A percentile compares a stretch with the other conserved stretches of the same genome.
Conservation (phyloP, 2,888 invertebrate genomes). For the Frankliniella fusca region DNA sequence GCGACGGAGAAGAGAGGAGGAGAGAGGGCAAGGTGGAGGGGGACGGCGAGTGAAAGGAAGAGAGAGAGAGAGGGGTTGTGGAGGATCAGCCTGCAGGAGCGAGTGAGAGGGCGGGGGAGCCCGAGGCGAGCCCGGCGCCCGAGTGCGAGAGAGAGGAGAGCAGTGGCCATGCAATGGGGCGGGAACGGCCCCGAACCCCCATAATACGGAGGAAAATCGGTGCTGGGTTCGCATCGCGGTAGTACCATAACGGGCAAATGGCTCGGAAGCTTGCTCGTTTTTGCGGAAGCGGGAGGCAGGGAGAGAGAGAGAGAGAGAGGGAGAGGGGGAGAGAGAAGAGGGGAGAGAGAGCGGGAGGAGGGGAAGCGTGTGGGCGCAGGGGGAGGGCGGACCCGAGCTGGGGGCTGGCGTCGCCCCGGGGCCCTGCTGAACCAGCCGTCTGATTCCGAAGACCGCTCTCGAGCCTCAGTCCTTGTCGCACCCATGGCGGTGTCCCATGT, state of each 20-base stretch:
- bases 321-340: not conserved
- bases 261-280: slow-evolving; percentile 24
- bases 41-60: not conserved
- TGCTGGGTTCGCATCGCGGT: slow-evolving; percentile 23
- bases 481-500: too few relatives aligned
- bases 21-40: not conserved
- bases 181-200: slow-evolving; percentile 23
- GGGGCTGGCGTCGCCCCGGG: not conserved
- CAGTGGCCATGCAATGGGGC: slow-evolving; percentile 23
- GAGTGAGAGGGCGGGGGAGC: not conserved
- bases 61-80: not conserved
- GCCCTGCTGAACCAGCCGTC: not conserved
- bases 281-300: slow-evolving; percentile 1
- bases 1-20: too few relatives aligned
- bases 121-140: not conserved
- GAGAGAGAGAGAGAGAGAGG: not conserved
- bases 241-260: slow-evolving; percentile 22
- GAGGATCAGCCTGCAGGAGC: not conserved
- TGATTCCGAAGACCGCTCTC: too few relatives aligned
- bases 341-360: not conserved
- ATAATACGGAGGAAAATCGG: slow-evolving; percentile 26
- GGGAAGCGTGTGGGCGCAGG: not conserved
- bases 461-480: too few relatives aligned
- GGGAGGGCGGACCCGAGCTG: not conserved
- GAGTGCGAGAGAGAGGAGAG: not conserved